Conservation (phyloP, 1,140 invertebrate genomes). For the Lineus longissimus region DNA sequence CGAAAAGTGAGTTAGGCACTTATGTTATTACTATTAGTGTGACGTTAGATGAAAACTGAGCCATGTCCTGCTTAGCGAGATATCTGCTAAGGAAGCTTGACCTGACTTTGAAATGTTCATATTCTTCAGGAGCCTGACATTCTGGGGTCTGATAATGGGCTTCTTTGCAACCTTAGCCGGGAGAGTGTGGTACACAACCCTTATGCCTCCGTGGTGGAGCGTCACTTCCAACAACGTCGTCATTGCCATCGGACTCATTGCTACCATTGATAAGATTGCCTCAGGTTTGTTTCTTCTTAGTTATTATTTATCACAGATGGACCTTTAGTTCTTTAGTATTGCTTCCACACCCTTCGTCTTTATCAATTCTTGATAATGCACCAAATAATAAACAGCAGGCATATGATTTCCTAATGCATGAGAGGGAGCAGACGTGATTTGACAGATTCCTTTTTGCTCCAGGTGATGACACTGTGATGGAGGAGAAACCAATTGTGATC, state of each 20-base stretch:
- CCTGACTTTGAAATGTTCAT: too few relatives aligned
- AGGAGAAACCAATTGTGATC: conserved; percentile 1
- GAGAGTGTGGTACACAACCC: conserved; percentile 45
- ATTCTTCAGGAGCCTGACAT: conserved; percentile 36
- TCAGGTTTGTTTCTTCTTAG: conserved; percentile 30
- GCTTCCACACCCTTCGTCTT: too few relatives aligned
- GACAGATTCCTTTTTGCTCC: not conserved
- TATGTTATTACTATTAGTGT: too few relatives aligned
- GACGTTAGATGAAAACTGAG: too few relatives aligned
- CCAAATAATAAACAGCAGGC: too few relatives aligned
- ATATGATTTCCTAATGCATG: too few relatives aligned
- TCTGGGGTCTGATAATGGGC: conserved; percentile 48
- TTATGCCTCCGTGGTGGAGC: conserved; percentile 50
- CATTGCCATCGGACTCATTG: conserved; percentile 38
- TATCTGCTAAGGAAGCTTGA: too few relatives aligned
- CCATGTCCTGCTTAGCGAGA: too few relatives aligned
- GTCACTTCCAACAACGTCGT: conserved; percentile 34
- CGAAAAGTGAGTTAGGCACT: too few relatives aligned
- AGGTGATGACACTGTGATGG: conserved; percentile 2
- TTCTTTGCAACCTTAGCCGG: conserved; percentile 36
- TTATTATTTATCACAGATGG: not conserved
- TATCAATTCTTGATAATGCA: too few relatives aligned
- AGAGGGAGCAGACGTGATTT: not conserved
- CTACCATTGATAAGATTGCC: conserved; percentile 38
- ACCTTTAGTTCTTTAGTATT: not conserved